Evolutionary conservation across 2,113 vertebrate genomes (phyloP), one percentile per base, ranked within the genome.

Genomic region (Heterotis niloticus): DNA sequence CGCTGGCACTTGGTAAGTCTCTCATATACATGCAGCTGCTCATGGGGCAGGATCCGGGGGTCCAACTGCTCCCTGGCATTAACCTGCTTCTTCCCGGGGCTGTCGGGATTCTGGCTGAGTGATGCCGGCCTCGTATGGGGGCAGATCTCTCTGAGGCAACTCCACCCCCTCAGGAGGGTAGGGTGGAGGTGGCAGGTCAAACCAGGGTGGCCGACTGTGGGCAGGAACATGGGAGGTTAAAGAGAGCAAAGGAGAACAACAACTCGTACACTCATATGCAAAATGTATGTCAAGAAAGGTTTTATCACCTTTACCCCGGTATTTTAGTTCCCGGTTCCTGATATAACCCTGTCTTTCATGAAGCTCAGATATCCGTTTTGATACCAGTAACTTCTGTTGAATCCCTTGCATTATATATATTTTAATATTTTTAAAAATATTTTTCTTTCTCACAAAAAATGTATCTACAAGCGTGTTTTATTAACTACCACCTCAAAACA

Each of bases 101-200:
- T 76, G 86, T 51, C 81, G 66, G n/a, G 84, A 54, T 23, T 69
- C 75, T 10, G 85, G 68, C 5, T n/a, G 68, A 64, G 66, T 23
- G 13, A 64, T 0, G 5, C 51, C 54, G 0, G 92, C 93, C 62
- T 93, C 93, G 75, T 98, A 98, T 0, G 91, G 94, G 51, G 97
- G 97, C 82, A 97, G 94, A 65, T 95, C 94, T 3, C 91, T 90
- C 7, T 93, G 94, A 70, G 86, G 85, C 28, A 88, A 83, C 62
- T 83, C 83, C 23, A 94, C 95, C 0, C 87, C 90, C 29, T 96
- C 94, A 0, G 91, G 93, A 65, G 91, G 94, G 68, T 98, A 99
- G 2, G 98, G 98, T 0, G 98, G 98, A 16, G 97, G 97, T 72
- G 98, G 97, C 56, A 99, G 94, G 87, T 98, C 96, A 75, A 96